Conservation (phyloP, 92 coral and sea anemone species). For the Desmophyllum pertusum region DNA sequence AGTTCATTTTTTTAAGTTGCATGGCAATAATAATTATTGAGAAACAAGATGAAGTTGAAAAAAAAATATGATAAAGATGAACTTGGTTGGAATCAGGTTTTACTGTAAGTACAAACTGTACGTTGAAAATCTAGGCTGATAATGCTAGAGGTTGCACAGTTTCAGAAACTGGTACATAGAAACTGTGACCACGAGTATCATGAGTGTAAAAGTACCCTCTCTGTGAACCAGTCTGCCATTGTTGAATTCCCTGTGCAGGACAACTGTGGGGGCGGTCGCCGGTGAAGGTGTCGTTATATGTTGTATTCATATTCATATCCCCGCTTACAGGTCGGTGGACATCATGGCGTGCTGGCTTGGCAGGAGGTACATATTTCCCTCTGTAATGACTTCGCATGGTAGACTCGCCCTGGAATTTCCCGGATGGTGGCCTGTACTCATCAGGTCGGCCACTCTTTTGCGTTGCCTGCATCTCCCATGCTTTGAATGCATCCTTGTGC, state of each 20-base stretch:
- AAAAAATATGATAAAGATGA: neutral
- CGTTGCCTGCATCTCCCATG: constrained; percentile 79
- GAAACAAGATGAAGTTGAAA: neutral
- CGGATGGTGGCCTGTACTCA: constrained; percentile 88
- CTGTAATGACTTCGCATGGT: constrained; percentile 95
- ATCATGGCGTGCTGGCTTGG: constrained; percentile 82
- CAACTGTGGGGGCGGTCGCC: constrained; percentile 88
- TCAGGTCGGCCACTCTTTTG: constrained; percentile 76
- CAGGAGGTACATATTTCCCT: constrained; percentile 84
- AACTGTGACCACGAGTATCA: constrained; percentile 91
- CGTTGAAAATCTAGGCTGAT: constrained; percentile 38
- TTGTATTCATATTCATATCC: constrained; percentile 87
- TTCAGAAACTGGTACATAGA: constrained; percentile 73
- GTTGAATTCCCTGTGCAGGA: constrained; percentile 87
- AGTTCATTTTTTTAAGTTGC: no score
- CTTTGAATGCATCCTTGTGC: constrained; percentile 89
- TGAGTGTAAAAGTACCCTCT: constrained; percentile 78
- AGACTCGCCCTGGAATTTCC: constrained; percentile 90
- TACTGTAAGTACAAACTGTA: neutral
- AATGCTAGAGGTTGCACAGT: constrained; percentile 74
- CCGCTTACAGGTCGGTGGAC: constrained; percentile 64
- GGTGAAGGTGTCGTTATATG: constrained; percentile 91
- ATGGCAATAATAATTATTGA: no score
- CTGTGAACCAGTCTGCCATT: constrained; percentile 66
- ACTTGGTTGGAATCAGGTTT: neutral